These are phyloP conservation scores for Amphiprion clarkii DNA, from an alignment of 2,797 vertebrate species.

Conservation along the genomic window DNA sequence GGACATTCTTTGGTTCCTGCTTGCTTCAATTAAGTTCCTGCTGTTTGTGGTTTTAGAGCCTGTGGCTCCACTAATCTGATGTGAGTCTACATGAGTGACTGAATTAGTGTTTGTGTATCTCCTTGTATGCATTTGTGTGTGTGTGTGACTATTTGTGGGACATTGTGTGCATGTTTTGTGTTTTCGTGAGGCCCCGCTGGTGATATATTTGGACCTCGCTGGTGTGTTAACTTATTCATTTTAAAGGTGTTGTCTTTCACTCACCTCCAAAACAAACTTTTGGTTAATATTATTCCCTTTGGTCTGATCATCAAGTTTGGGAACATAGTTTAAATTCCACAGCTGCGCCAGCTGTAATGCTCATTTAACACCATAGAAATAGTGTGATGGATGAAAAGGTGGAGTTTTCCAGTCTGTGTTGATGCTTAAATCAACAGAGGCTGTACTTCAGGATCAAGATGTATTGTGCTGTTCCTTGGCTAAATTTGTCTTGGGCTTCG, in stretches of 20 bases:
- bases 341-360: background rate
- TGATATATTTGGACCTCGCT: conserved; percentile 53
- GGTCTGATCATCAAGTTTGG: background rate
- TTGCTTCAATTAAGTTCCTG: conserved; percentile 84
- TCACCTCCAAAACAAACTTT: conserved; percentile 47
- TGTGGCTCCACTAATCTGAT: conserved; percentile 73
- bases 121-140: background rate
- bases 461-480: too few relatives aligned
- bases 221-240: conserved; percentile 48
- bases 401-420: background rate
- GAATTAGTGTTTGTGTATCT: conserved; percentile 36
- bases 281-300: background rate
- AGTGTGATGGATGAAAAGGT: background rate
- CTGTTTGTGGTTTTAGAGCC: conserved; percentile 80
- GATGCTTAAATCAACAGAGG: background rate
- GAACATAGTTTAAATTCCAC: conserved; percentile 3
- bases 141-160: conserved; percentile 11
- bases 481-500: too few relatives aligned
- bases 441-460: too few relatives aligned
- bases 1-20: conserved; percentile 75
- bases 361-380: conserved; percentile 6
- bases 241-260: conserved; percentile 44
- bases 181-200: conserved; percentile 56
- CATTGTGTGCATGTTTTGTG: conserved; percentile 1
- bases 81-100: conserved; percentile 53